These are phyloP conservation scores for Syrista parreyssii DNA, from an alignment of 2,888 invertebrate species.

Conservation along the genomic window DNA sequence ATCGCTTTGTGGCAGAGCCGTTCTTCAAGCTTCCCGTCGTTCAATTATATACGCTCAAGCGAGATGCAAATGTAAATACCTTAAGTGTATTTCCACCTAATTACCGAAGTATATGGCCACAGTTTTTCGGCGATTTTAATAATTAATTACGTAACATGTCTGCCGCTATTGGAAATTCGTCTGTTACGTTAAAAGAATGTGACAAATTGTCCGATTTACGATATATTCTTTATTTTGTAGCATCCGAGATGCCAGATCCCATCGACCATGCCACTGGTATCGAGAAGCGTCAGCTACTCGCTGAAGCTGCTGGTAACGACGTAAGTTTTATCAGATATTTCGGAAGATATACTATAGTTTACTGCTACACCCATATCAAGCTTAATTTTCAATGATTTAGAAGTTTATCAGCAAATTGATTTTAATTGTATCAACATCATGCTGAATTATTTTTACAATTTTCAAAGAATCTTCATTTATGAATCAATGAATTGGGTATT, in stretches of 20 bases:
- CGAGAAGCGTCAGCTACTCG: conserved; percentile 90
- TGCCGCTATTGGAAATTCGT: not conserved
- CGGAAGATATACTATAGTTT: not conserved
- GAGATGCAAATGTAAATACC: conserved; percentile 28
- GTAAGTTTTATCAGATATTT: conserved; percentile 59
- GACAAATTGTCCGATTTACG: conserved; percentile 1
- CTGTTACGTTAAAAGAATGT: not conserved
- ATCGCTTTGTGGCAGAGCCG: conserved; percentile 79
- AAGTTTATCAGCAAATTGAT: not conserved
- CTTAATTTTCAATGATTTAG: not conserved
- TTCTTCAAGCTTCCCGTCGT: conserved; percentile 72
- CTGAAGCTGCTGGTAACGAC: conserved; percentile 87
- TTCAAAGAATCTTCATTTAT: not conserved
- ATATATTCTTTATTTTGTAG: conserved; percentile 32
- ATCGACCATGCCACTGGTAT: conserved; percentile 93
- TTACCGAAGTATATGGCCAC: not conserved
- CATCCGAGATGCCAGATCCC: conserved; percentile 84
- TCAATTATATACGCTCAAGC: conserved; percentile 33
- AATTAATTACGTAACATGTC: conserved; percentile 34
- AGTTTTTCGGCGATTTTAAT: not conserved
- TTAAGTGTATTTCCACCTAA: conserved; percentile 2
- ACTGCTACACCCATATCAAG: not conserved
- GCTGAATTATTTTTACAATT: not conserved
- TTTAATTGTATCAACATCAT: not conserved
- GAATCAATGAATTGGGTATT: not conserved